Percentiles rank a stretch among this genome's conserved stretches.
These are phyloP conservation scores for Galago senegalensis DNA, from an alignment of 2,797 vertebrate species.

Conservation along the genomic window DNA sequence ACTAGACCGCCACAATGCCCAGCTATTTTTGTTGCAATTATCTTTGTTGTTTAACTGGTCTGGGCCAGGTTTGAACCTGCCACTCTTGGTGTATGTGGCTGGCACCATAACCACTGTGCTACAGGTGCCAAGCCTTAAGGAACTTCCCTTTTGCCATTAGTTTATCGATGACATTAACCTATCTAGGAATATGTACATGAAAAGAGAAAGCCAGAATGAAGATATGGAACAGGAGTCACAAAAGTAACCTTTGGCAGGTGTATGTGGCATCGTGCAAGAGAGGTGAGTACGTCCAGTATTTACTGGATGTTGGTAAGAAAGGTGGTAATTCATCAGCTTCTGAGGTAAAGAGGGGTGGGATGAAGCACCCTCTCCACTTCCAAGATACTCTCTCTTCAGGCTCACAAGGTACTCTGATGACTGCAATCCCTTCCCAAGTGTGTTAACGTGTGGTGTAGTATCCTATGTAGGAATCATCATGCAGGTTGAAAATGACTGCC, in stretches of 20 bases:
- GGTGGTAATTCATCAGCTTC: not conserved
- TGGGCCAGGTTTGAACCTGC: too few species aligned
- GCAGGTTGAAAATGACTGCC: not conserved
- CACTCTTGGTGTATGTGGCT: too few species aligned
- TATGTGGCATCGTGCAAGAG: not conserved
- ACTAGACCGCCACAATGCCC: too few species aligned
- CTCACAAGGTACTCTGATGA: not conserved
- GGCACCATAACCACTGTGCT: too few species aligned
- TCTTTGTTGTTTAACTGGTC: too few species aligned
- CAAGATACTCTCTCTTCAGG: not conserved
- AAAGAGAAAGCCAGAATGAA: not conserved
- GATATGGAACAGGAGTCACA: not conserved
- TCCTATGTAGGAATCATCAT: not conserved
- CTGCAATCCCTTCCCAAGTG: not conserved
- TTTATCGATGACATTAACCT: not conserved
- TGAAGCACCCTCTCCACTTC: not conserved
- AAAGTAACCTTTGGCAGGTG: not conserved
- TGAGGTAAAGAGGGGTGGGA: accelerated
- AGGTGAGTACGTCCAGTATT: not conserved
- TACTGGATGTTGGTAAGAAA: not conserved
- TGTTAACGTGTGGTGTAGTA: not conserved
- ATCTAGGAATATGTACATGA: not conserved
- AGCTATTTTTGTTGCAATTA: too few species aligned
- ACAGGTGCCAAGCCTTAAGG: too few species aligned
- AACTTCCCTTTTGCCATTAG: not conserved